Evolutionary conservation across 1,140 invertebrate genomes (phyloP), one percentile per base, ranked within the genome.

Genomic region (Drosophila azteca): DNA sequence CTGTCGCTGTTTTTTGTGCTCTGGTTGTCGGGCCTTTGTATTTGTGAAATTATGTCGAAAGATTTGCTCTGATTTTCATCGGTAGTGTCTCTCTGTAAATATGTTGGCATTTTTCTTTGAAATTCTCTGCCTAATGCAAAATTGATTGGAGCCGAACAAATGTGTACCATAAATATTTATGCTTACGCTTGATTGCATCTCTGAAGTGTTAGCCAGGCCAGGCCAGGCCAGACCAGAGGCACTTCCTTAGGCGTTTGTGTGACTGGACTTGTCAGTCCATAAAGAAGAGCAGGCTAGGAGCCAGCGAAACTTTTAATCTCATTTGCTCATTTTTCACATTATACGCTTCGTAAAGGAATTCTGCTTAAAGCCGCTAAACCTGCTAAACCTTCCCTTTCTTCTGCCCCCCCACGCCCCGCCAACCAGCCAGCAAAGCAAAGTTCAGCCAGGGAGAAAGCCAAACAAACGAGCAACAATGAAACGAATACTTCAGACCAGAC

Each of bases 141-240:
- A 90, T 90, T 82, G 85, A 85, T 90, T 89, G 81, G 77, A 75
- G 60, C 65, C 80, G 77, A 73, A 69, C 15, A 66, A 89, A 76
- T 81, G 77, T 81, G 53, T 62, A 59, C 49, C 68, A 81, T 73
- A 89, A 77, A 89, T 84, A 81, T 84, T 79, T 76, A 69, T 84
- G 55, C 66, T 71, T 73, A 73, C 79, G 76, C 74, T 69, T 77
- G 63, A 79, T 77, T 65, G 62, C 79, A 68, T 72, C 52, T 46
- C 69, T 39, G 63, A 61, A 69, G 77, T 70, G 65, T 68, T 74
- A 87, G 35, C 11, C 35, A 13, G 35, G 58, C 69, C 62, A 62
- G 52, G 67, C 17, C 17, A 20, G 41, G 15, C 31, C 11, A 15
- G 44, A 31, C 41, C 55, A 17, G n/a, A 26, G 26, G 51, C 24